These are phyloP conservation scores for Hypotaenidia okinawae DNA, from an alignment of 2,797 vertebrate species.

Conservation along the genomic window DNA sequence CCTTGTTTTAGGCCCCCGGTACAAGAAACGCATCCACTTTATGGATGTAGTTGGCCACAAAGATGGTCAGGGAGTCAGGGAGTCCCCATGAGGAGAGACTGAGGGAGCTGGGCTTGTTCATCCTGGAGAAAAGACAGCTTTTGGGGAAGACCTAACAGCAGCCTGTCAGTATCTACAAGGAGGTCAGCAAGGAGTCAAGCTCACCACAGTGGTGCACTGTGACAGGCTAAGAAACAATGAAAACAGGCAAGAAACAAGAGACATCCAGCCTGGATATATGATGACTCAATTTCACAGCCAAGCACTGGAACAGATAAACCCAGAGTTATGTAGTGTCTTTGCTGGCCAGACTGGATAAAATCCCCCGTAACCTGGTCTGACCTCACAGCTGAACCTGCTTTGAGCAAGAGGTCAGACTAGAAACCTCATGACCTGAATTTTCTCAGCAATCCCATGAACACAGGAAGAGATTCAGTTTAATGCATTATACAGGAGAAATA, in stretches of 20 bases:
- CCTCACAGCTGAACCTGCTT: neutral
- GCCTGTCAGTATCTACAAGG: neutral
- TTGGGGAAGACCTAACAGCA: neutral
- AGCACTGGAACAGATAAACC: neutral
- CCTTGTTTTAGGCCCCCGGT: accelerated
- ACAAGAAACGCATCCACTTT: neutral
- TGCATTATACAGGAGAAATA: neutral
- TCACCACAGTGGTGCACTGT: neutral
- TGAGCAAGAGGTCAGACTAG: neutral
- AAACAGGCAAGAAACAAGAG: neutral
- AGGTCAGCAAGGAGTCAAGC: neutral
- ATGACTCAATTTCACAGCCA: neutral
- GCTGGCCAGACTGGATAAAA: neutral
- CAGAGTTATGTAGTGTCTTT: neutral
- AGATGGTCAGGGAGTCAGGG: neutral
- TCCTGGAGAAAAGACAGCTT: neutral
- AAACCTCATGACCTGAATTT: neutral
- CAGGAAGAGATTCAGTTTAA: neutral
- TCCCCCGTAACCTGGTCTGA: neutral
- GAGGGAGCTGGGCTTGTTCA: neutral
- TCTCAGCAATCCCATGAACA: neutral
- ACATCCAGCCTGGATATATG: neutral
- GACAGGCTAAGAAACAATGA: neutral
- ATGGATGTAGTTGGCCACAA: neutral
- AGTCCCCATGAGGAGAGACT: neutral